Percentiles rank a stretch among this genome's conserved stretches.
Evolutionary conservation across 2,113 vertebrate species (phyloP).

Genomic region (Paradisaea rubra): DNA sequence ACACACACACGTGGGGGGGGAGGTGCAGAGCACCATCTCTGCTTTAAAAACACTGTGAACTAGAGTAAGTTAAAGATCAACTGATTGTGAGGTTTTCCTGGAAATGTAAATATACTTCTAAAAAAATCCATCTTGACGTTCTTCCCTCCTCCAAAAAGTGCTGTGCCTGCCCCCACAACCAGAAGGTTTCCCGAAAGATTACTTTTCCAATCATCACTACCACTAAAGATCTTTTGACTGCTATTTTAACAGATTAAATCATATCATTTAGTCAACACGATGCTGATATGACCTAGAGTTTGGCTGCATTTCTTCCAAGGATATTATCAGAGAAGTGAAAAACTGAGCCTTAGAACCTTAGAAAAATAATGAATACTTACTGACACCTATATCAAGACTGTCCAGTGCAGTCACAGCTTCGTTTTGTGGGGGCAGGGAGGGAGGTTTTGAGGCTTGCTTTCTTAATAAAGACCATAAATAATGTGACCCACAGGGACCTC

Average conservation of each 20-base stretch:
- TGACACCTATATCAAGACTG: neutral
- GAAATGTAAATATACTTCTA: neutral
- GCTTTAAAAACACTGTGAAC: neutral
- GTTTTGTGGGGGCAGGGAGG: neutral
- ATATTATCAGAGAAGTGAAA: neutral
- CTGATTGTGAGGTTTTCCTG: neutral
- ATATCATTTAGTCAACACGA: neutral
- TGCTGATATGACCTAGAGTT: neutral
- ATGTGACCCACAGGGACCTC: neutral
- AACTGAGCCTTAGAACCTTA: neutral
- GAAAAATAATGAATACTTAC: neutral
- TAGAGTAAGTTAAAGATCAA: neutral
- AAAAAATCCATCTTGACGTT: neutral
- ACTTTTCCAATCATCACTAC: neutral
- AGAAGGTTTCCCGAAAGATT: neutral
- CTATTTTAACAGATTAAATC: neutral
- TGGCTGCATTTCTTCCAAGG: neutral
- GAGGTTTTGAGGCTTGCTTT: neutral
- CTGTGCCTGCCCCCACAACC: neutral
- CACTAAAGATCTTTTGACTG: neutral
- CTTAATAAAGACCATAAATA: neutral
- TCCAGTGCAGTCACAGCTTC: neutral
- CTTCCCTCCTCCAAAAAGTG: neutral
- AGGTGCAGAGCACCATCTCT: neutral
- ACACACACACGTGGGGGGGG: too few relatives aligned